Evolutionary conservation across 2,888 invertebrate species (phyloP), one percentile per base, ranked within the genome.

Genomic region (Hecatera dysodea): DNA sequence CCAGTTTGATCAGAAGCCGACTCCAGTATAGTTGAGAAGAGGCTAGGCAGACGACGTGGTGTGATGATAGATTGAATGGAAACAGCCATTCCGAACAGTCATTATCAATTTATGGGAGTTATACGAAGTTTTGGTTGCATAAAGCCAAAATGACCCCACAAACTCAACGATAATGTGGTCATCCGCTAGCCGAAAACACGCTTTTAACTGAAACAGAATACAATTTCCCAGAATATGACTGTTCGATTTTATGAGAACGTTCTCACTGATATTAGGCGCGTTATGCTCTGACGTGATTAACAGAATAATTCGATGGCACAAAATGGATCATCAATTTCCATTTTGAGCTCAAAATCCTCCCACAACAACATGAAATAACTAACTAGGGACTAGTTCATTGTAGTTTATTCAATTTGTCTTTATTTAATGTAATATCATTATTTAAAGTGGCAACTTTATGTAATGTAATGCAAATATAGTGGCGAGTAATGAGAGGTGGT

Each of bases 391-490:
- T 79, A 63, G 57, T 57, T 33, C 56, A 53, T 19, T 62, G 48
- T 29, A 74, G 24, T 78, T 81, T 67, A 73, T 80, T 76, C 64
- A 82, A 74, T 80, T 72, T 67, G 42, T 63, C 52, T 29, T 33
- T 53, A 72, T 66, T 67, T 36, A 42, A 50, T 52, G 42, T 52
- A 55, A 60, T 59, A 68, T 46, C 42, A 73, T 67, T 70, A 72
- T 83, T 83, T 82, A 65, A 76, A 76, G 60, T 66, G 64, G 64
- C 53, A 36, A 72, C 72, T 71, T 71, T 61, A 62, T 64, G 27
- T 67, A 68, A 65, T 80, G 67, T 72, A 67, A 71, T 80, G 81
- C 73, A 81, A 80, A 81, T 82, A 33, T 52, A 70, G 69, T 55
- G 72, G 73, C 46, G 27, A 27, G 60, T 80, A 78, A 85, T 73